These are phyloP conservation scores for Cladorhizidae sp. DNA, from an alignment of 37 sponge, comb jelly and placozoan genomes.

Conservation along the genomic window DNA sequence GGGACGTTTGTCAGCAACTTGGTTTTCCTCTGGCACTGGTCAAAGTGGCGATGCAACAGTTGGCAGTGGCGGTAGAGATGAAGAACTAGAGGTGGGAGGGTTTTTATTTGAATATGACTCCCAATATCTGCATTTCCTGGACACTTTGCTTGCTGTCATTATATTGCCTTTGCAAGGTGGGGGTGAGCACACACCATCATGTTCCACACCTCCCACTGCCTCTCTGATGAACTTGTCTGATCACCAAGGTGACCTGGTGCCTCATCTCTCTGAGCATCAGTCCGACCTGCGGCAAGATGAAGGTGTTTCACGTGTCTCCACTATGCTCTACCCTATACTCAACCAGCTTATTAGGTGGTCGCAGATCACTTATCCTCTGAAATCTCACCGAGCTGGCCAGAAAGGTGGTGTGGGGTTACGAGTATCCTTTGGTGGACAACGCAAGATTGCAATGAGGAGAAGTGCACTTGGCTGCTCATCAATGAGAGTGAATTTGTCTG, in stretches of 20 bases:
- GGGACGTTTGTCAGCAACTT: background rate
- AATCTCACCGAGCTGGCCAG: background rate
- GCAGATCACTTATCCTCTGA: slow-evolving; percentile 1
- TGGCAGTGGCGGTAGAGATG: background rate
- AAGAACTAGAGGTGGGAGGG: slow-evolving; percentile 10
- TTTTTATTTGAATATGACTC: slow-evolving; percentile 47
- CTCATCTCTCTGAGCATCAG: slow-evolving; percentile 1
- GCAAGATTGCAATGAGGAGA: background rate
- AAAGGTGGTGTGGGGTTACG: background rate
- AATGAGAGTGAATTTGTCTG: slow-evolving; percentile 25
- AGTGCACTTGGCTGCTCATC: background rate
- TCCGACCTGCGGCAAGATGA: background rate
- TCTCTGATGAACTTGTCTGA: background rate
- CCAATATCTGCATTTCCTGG: slow-evolving; percentile 33
- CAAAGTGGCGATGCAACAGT: background rate
- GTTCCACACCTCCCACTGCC: background rate
- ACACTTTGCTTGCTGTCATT: slow-evolving; percentile 33
- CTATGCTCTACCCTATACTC: slow-evolving; percentile 10
- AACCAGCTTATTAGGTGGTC: slow-evolving; percentile 16
- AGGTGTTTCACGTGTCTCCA: background rate
- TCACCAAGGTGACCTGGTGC: background rate
- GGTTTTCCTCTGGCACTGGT: background rate
- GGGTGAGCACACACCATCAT: background rate
- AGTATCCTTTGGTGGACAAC: background rate
- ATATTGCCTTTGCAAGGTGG: background rate